These are phyloP conservation scores for Vultur gryphus DNA, from an alignment of 2,797 vertebrate genomes.

Conservation along the genomic window DNA sequence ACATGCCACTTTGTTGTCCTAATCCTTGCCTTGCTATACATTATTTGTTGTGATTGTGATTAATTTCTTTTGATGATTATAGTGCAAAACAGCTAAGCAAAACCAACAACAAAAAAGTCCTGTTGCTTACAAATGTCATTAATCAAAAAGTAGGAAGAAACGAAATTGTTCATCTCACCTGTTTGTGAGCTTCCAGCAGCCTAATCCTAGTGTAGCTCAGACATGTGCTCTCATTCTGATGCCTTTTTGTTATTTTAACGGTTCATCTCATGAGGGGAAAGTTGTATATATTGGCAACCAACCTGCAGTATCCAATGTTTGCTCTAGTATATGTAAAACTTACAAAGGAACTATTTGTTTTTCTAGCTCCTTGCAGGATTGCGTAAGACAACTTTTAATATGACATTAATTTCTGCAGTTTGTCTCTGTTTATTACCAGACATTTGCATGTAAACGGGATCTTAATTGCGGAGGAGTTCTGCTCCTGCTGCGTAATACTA, in stretches of 20 bases:
- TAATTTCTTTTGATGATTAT: not conserved
- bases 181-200: not conserved
- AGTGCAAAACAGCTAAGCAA: not conserved
- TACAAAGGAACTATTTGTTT: not conserved
- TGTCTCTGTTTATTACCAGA: not conserved
- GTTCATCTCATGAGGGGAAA: not conserved
- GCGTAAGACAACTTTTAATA: not conserved
- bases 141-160: not conserved
- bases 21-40: not conserved
- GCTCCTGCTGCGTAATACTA: not conserved
- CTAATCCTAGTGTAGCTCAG: not conserved
- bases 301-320: not conserved
- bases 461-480: not conserved
- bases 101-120: not conserved
- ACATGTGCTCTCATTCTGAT: not conserved
- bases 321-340: not conserved
- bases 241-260: not conserved
- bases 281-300: not conserved
- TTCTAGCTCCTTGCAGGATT: not conserved
- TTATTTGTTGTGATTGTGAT: constrained; percentile 3
- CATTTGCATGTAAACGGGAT: not conserved
- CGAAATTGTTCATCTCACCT: not conserved
- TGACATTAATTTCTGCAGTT: not conserved
- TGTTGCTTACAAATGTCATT: not conserved
- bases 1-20: not conserved